Base-by-base conservation (phyloP, 1,140 invertebrate genomes). In the Hormaphis cornu region DNA sequence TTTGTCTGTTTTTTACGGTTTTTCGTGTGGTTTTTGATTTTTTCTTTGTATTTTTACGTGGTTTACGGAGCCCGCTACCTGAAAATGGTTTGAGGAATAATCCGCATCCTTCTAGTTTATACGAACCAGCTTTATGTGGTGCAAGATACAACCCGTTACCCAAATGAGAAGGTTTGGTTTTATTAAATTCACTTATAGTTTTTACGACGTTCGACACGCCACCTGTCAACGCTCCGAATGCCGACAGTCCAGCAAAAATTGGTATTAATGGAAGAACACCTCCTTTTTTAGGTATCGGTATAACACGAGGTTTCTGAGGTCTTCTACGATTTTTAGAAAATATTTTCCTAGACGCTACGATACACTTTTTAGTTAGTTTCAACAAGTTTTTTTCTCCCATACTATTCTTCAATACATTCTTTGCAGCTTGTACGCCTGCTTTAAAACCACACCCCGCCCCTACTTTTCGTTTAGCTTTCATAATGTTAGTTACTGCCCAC, bases 401-500 rank as follows among this genome's bases (percentile, higher is more conserved):
- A 8, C 7, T 37, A 37, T 46, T 46, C 22, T 46, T 46, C 3
- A 22, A 10, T 2, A 20, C 20, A 22, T 46, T 46, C 3, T 46
- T 46, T 22, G 18, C 18, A 1, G 22, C 44, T 7, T 20, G 8
- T 0, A 46, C 44, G 3, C 20, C 16, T 22, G 18, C 22, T 7
- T 20, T 14, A 20, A 20, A 46, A 8, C 44, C 44, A 2, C 44
- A 46, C 66, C 75, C 74, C 71, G 75, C 75, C 0, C 75, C 76
- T 5, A 77, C 40, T 72, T 76, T 77, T 24, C 42, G 9, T 75
- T 78, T 79, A 18, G 58, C 44, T 69, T 76, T 76, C 72, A 78
- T 78, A 12, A 71, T 66, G 30, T 72, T 75, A 10, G 76, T 73
- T 0, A 77, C 73, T 1, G 59, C 24, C 48, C 69, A 76, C 14